phyloP scores from a whole-genome alignment of 2,797 vertebrate species.

The Pangasius larnaudii region DNA sequence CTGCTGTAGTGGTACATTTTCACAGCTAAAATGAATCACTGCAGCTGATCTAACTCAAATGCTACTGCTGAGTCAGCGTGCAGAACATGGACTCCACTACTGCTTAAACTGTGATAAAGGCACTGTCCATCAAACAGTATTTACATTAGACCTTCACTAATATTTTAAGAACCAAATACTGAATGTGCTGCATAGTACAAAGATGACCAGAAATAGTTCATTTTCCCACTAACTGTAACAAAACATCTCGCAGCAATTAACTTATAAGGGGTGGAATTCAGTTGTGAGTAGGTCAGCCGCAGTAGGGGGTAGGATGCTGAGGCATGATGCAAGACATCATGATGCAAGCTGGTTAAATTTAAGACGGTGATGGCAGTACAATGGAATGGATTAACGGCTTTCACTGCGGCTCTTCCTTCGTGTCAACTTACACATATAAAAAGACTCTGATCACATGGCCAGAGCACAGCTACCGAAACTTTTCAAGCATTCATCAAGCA shows the following conservation, averaged over 20 bases:
- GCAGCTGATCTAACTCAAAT: not conserved
- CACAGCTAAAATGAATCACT: not conserved
- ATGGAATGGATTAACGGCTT: constrained; percentile 67
- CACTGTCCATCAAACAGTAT: not conserved
- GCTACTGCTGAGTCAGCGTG: not conserved
- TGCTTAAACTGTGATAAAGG: not conserved
- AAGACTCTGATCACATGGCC: constrained; percentile 64
- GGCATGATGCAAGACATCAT: constrained; percentile 56
- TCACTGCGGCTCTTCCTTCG: constrained; percentile 65
- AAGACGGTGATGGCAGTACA: constrained; percentile 63
- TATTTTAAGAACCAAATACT: not conserved
- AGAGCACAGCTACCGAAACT: constrained; percentile 60
- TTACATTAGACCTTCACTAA: not conserved
- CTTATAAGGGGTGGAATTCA: constrained; percentile 24
- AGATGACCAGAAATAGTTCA: not conserved
- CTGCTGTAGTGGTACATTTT: not conserved
- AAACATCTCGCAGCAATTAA: not conserved
- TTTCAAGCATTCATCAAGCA: constrained; percentile 69
- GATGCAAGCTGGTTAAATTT: constrained; percentile 57
- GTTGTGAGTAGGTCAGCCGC: not conserved
- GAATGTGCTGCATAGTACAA: not conserved
- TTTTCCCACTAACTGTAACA: not conserved
- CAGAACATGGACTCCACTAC: not conserved
- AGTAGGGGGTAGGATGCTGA: not conserved
- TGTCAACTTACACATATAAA: constrained; percentile 74